Percentiles rank a stretch among this genome's conserved stretches.
Evolutionary conservation across 2,113 vertebrate species (phyloP).

Genomic region (Tapirus terrestris): DNA sequence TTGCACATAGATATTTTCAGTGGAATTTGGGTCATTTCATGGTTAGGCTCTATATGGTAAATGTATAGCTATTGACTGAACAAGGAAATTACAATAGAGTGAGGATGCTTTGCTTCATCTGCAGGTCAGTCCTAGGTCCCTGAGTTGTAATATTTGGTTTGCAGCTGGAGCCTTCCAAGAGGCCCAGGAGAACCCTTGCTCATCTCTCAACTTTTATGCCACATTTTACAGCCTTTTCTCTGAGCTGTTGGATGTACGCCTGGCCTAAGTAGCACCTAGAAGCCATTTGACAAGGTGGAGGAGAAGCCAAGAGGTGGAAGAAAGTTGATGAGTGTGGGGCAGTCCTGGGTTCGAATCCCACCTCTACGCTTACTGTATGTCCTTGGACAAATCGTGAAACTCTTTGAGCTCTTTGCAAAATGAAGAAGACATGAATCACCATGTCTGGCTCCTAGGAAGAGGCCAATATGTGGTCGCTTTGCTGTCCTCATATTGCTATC

Average conservation of each 20-base stretch:
- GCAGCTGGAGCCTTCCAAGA: neutral
- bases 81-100: fast-evolving
- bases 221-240: neutral
- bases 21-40: neutral
- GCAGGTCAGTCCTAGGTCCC: neutral
- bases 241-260: neutral
- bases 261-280: neutral
- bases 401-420: neutral
- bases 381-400: neutral
- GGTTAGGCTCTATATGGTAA: neutral
- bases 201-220: fast-evolving
- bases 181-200: neutral
- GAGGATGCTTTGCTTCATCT: fast-evolving
- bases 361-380: fast-evolving
- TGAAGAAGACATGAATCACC: neutral
- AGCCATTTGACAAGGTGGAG: neutral
- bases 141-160: neutral
- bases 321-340: fast-evolving
- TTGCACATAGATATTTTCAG: neutral
- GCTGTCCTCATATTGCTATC: neutral
- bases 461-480: neutral
- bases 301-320: neutral
- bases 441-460: neutral
- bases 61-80: neutral
- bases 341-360: neutral